Base-by-base conservation (phyloP, 2,113 vertebrate species). In the Protomyctophum bolini region DNA sequence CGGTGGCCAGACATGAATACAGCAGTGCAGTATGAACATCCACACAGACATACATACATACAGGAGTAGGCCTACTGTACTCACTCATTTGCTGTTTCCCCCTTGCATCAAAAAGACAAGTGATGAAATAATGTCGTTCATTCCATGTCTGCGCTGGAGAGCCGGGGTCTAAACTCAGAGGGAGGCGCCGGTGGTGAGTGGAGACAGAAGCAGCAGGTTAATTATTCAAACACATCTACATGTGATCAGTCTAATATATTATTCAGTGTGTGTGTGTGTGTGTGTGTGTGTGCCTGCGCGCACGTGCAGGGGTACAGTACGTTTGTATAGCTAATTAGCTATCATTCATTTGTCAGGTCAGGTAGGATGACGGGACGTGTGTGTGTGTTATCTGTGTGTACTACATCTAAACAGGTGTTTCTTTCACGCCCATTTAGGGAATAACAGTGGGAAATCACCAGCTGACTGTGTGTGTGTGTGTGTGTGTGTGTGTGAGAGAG, bases 181-280 rank as follows among this genome's bases (percentile, higher is more conserved):
- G 54, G 64, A 47, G 55, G 57, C 60, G n/a, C n/a, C n/a, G 21
- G 21, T 21, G 12, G 46, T 41, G 71, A 21, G 50, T 29, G 5
- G 50, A 41, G 33, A 41, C 33, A 41, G 33, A 41, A 41, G 5
- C 33, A 41, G 33, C 33, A 41, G 3, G 49, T 87, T 80, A 79
- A 83, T 79, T 73, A 80, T 86, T 84, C 83, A 84, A 61, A 73
- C 51, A 63, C 60, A 59, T 72, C 55, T 14, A 11, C 87, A 89
- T 77, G 80, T 88, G 88, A 91, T 66, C 80, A 14, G 48, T 41
- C 7, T 65, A 67, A 76, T 92, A 0, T 79, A 91, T 88, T 90
- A 92, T 91, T 90, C 70, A 92, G 15, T 77, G 60, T 41, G 49
- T 68, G 2, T 6, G 10, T 33, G 29, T 6, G 9, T 1, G 57